Percentiles rank a stretch among this genome's conserved stretches.
phyloP scores from a whole-genome alignment of 2,888 invertebrate species.

The Oithona nana region DNA sequence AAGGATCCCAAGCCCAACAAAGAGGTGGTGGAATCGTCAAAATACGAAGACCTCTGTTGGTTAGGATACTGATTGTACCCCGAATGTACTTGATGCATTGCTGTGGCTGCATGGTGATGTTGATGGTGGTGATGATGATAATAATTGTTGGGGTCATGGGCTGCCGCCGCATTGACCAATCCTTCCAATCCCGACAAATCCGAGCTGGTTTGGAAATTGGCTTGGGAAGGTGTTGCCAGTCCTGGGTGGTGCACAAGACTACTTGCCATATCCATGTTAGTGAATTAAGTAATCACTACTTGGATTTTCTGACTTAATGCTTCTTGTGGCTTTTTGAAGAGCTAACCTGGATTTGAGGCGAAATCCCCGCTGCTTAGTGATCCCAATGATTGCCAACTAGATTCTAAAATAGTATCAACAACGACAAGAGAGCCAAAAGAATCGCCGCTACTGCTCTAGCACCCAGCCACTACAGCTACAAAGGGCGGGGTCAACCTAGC shows the following conservation, averaged over 20 bases:
- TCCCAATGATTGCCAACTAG: not conserved
- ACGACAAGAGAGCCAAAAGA: not conserved
- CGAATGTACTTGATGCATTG: not conserved
- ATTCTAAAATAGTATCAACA: not conserved
- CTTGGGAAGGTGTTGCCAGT: not conserved
- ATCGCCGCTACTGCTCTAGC: not conserved
- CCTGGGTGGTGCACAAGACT: conserved; percentile 3
- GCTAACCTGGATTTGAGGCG: not conserved
- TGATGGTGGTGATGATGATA: conserved; percentile 5
- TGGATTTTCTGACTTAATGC: not conserved
- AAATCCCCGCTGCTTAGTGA: not conserved
- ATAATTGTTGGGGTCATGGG: not conserved
- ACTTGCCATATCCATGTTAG: not conserved
- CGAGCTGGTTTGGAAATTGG: not conserved
- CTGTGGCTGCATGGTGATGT: not conserved
- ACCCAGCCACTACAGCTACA: not conserved
- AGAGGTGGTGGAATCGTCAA: not conserved
- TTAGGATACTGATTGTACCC: not conserved
- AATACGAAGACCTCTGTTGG: not conserved
- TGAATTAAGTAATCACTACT: not conserved
- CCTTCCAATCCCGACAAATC: not conserved
- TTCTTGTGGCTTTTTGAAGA: not conserved
- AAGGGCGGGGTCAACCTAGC: not conserved
- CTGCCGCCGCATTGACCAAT: not conserved
- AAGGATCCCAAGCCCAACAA: not conserved